Evolutionary conservation across 2,113 vertebrate species (phyloP).

Genomic region (Grus americana): DNA sequence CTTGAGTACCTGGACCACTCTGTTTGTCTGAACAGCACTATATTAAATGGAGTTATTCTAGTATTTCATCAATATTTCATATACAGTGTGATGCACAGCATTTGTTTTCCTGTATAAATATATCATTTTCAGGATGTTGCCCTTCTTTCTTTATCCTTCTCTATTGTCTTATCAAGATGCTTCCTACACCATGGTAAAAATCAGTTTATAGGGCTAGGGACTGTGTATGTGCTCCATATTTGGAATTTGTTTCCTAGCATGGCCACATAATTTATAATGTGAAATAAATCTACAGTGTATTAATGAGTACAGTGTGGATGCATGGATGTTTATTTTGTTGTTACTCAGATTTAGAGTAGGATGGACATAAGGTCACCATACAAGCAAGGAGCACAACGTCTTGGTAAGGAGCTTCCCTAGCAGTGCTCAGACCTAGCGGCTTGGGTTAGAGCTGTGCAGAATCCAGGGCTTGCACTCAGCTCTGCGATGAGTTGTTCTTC

Average conservation of each 20-base stretch:
- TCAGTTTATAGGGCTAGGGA: neutral
- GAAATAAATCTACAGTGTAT: neutral
- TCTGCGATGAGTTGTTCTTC: neutral
- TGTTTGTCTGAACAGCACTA: neutral
- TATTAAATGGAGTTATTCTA: neutral
- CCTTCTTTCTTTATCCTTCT: neutral
- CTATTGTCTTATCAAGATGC: neutral
- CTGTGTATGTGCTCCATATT: accelerated
- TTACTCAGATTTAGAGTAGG: neutral
- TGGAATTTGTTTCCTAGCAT: neutral
- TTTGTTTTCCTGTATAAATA: neutral
- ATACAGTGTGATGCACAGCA: neutral
- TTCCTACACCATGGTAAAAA: neutral
- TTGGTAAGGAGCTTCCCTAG: neutral
- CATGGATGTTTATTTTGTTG: neutral
- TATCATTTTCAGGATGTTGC: neutral
- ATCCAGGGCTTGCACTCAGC: accelerated
- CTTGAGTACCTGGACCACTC: neutral
- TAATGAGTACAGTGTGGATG: neutral
- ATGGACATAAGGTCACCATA: neutral
- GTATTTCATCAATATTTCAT: neutral
- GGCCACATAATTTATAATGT: neutral
- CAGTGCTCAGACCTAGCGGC: neutral
- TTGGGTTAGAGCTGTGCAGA: neutral
- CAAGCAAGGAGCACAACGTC: neutral